Conservation (phyloP, 2,797 vertebrate genomes). For the Amblyraja radiata region DNA sequence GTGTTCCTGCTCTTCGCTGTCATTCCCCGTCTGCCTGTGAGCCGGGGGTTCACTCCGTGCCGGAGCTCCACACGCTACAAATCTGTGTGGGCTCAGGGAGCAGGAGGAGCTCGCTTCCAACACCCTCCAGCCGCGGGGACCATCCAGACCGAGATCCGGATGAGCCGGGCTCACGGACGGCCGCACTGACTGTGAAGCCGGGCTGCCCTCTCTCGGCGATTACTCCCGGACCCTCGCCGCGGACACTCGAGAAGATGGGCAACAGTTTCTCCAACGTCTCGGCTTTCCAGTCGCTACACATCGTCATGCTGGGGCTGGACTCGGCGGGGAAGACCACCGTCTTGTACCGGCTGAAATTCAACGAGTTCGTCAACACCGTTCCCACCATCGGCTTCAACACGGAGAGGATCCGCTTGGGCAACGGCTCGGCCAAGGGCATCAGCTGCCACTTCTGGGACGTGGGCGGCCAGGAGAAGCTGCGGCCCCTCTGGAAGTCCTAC, state of each 20-base stretch:
- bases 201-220: too few species aligned
- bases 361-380: conserved; percentile 96
- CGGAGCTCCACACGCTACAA: background rate
- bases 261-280: conserved; percentile 87
- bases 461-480: conserved; percentile 92
- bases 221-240: too few species aligned
- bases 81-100: background rate
- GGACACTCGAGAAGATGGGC: conserved; percentile 63
- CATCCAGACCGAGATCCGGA: too few species aligned
- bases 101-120: background rate
- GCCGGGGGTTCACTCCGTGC: background rate
- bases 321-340: conserved; percentile 95
- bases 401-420: conserved; percentile 83
- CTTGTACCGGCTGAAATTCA: conserved; percentile 89
- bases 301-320: conserved; percentile 94
- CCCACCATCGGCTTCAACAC: conserved; percentile 98
- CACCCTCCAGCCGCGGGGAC: background rate
- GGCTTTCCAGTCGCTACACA: conserved; percentile 90
- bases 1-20: background rate
- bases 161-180: too few species aligned
- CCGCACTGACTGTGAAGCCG: too few species aligned
- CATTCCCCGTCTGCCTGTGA: background rate
- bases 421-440: conserved; percentile 84
- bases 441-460: conserved; percentile 98
- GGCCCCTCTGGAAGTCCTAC: conserved; percentile 96